Conservation (phyloP, 2,888 invertebrate species). For the Tipula lateralis region DNA sequence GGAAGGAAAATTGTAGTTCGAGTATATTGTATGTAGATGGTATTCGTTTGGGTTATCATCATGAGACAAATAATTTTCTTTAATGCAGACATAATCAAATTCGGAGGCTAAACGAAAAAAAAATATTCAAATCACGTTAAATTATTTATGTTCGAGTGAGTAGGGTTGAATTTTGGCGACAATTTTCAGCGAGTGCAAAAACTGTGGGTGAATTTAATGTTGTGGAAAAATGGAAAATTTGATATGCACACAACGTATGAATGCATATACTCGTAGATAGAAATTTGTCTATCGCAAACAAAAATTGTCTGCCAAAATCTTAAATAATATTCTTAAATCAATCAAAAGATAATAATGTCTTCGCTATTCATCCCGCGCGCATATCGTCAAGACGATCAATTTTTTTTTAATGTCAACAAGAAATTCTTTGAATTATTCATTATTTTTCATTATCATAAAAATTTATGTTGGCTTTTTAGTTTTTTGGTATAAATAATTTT, state of each 20-base stretch:
- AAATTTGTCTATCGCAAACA: background rate
- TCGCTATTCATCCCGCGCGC: background rate
- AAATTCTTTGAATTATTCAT: conserved; percentile 11
- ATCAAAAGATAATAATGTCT: background rate
- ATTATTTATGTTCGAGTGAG: background rate
- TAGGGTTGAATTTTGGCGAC: background rate
- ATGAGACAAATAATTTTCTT: conserved; percentile 19
- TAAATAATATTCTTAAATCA: background rate
- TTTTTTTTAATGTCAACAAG: background rate
- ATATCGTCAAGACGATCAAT: background rate
- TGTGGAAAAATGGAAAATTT: background rate
- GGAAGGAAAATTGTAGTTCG: background rate
- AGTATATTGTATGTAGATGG: too few relatives aligned
- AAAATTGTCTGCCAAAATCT: background rate
- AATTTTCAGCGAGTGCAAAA: background rate
- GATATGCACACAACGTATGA: background rate
- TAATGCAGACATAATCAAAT: conserved; percentile 24
- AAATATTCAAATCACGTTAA: conserved; percentile 24
- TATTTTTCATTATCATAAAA: conserved; percentile 1
- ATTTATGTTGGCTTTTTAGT: background rate
- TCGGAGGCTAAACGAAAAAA: conserved; percentile 9
- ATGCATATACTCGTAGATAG: background rate
- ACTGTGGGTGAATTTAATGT: background rate
- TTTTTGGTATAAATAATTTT: background rate
- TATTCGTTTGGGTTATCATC: conserved; percentile 5